phyloP scores from a whole-genome alignment of 2,888 invertebrate species.

The Cactoblastis cactorum region DNA sequence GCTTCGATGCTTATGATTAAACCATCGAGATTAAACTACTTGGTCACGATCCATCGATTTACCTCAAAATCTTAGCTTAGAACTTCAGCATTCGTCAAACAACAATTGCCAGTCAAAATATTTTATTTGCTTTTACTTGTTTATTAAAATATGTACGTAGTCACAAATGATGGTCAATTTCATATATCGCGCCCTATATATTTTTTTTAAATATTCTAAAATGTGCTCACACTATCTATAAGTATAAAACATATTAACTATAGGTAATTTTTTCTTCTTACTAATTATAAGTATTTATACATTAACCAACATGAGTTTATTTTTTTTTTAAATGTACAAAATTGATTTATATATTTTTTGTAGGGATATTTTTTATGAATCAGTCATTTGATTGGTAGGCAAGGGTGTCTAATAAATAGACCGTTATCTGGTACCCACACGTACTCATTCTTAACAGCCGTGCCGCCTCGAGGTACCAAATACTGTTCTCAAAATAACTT shows the following conservation, averaged over 20 bases:
- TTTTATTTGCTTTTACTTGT: slow-evolving; percentile 28
- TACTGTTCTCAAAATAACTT: slow-evolving; percentile 41
- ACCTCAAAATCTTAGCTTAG: slow-evolving; percentile 64
- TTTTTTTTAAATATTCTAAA: no score
- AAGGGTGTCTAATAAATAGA: slow-evolving; percentile 49
- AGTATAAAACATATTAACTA: no score
- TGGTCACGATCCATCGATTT: slow-evolving; percentile 74
- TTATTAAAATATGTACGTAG: no score
- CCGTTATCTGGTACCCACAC: slow-evolving; percentile 58
- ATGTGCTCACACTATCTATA: no score
- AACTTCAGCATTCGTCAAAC: slow-evolving; percentile 59
- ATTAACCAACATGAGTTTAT: no score
- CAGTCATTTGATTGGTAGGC: slow-evolving; percentile 40
- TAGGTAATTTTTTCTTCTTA: no score
- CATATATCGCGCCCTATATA: no score
- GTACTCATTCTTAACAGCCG: slow-evolving; percentile 51
- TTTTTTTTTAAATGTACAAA: no score
- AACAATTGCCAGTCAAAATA: slow-evolving; percentile 37
- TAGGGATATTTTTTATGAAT: slow-evolving; percentile 47
- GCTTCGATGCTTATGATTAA: slow-evolving; percentile 72
- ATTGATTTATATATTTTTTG: no score
- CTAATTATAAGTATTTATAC: no score
- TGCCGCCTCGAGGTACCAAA: slow-evolving; percentile 43
- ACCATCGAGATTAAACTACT: slow-evolving; percentile 42
- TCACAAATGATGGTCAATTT: no score